phyloP scores from a whole-genome alignment of 1,140 invertebrate genomes.

The Gonatopus flavifemur region DNA sequence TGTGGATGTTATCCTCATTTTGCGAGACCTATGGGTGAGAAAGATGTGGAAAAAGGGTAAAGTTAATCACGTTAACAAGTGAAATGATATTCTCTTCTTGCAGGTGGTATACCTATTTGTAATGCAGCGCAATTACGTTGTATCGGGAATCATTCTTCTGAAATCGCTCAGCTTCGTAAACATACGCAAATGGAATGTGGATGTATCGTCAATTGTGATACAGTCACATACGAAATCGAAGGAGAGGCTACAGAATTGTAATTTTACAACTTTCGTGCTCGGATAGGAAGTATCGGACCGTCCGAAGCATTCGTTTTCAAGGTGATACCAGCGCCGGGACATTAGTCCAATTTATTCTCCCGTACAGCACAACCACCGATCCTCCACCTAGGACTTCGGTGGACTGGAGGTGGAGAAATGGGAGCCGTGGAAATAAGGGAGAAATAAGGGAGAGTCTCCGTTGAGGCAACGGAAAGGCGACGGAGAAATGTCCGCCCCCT shows the following conservation, averaged over 20 bases:
- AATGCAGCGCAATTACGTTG: conserved; percentile 17
- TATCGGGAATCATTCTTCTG: conserved; percentile 9
- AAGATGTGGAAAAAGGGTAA: not conserved
- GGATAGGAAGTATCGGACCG: not conserved
- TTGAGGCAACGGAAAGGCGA: too few species aligned
- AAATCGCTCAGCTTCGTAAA: too few species aligned
- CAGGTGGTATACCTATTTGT: conserved; percentile 13
- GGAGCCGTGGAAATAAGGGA: too few species aligned
- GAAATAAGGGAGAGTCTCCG: too few species aligned
- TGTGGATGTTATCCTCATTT: conserved; percentile 36
- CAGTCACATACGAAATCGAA: not conserved
- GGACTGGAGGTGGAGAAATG: too few species aligned
- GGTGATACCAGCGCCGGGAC: too few species aligned
- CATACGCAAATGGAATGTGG: not conserved
- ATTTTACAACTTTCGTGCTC: not conserved
- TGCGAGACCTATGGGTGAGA: conserved; percentile 21
- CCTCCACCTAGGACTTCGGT: too few species aligned
- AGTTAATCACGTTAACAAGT: not conserved
- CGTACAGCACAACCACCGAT: too few species aligned
- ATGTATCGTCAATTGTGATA: conserved; percentile 4
- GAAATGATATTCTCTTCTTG: not conserved
- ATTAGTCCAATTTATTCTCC: too few species aligned
- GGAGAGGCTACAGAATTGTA: too few species aligned
- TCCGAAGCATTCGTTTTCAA: not conserved
- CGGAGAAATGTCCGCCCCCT: too few species aligned